phyloP scores from a whole-genome alignment of 2,113 vertebrate genomes.

The Pterocles orientalis region DNA sequence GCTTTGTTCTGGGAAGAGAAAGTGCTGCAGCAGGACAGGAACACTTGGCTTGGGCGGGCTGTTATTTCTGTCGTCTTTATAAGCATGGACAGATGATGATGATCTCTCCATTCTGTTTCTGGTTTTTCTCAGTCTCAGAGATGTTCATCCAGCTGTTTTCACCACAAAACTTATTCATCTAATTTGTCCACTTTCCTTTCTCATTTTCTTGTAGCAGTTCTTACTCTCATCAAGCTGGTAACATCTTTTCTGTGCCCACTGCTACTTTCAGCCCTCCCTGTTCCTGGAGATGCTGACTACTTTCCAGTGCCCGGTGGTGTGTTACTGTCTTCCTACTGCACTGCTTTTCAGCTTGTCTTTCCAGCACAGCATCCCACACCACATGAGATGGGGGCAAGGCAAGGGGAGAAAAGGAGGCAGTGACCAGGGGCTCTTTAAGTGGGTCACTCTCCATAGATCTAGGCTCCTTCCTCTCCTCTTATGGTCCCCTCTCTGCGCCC shows the following conservation, averaged over 20 bases:
- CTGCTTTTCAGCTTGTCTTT: background rate
- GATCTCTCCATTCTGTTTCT: slow-evolving; percentile 53
- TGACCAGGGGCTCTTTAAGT: background rate
- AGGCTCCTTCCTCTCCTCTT: background rate
- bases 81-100: slow-evolving; percentile 28
- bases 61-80: slow-evolving; percentile 47
- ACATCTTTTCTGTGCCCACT: background rate
- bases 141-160: slow-evolving; percentile 62
- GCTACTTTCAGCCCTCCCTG: background rate
- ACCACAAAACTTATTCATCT: slow-evolving; percentile 42
- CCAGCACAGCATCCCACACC: accelerated
- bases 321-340: background rate
- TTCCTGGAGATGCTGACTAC: background rate
- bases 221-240: background rate
- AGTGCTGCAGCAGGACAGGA: background rate
- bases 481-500: background rate
- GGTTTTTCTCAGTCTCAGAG: slow-evolving; percentile 46
- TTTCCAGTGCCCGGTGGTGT: background rate
- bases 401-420: background rate
- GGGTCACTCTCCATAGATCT: background rate
- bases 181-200: background rate
- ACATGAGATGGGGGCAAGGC: background rate
- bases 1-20: slow-evolving; percentile 17
- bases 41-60: background rate
- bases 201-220: background rate